Percentiles rank a stretch among this genome's conserved stretches.
These are phyloP conservation scores for Belgica antarctica DNA, from an alignment of 2,888 invertebrate species.

Conservation along the genomic window DNA sequence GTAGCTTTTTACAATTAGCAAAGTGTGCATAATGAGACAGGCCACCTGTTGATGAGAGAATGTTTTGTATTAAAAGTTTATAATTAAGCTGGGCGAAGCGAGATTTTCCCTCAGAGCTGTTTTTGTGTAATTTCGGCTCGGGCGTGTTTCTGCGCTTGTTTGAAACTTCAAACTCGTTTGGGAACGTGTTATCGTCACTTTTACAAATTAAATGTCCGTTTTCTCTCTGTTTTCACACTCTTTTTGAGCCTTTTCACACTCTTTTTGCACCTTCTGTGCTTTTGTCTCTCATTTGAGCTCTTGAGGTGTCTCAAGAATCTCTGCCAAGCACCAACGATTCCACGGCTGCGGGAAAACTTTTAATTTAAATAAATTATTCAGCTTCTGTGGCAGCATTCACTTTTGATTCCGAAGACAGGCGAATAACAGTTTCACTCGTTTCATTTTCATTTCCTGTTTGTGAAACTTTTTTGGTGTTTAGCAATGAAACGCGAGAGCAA, in stretches of 20 bases:
- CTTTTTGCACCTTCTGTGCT: not conserved
- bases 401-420: not conserved
- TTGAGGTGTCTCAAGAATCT: not conserved
- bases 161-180: not conserved
- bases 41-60: slow-evolving; percentile 19
- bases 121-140: not conserved
- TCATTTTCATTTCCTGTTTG: not conserved
- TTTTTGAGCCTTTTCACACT: not conserved
- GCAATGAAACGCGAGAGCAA: not conserved
- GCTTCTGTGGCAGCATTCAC: not conserved
- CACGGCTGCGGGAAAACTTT: slow-evolving; percentile 1
- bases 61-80: slow-evolving; percentile 12
- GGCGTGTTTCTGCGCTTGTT: too few relatives aligned
- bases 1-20: not conserved
- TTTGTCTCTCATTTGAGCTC: not conserved
- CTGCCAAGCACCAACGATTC: not conserved
- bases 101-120: too few relatives aligned
- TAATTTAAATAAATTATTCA: slow-evolving; percentile 17
- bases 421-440: not conserved
- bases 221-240: not conserved
- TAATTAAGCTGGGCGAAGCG: not conserved
- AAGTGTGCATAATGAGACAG: not conserved
- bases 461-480: not conserved
- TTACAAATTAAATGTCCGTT: not conserved
- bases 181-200: not conserved